Conservation (phyloP, 2,888 invertebrate genomes). For the Hermodice carunculata region DNA sequence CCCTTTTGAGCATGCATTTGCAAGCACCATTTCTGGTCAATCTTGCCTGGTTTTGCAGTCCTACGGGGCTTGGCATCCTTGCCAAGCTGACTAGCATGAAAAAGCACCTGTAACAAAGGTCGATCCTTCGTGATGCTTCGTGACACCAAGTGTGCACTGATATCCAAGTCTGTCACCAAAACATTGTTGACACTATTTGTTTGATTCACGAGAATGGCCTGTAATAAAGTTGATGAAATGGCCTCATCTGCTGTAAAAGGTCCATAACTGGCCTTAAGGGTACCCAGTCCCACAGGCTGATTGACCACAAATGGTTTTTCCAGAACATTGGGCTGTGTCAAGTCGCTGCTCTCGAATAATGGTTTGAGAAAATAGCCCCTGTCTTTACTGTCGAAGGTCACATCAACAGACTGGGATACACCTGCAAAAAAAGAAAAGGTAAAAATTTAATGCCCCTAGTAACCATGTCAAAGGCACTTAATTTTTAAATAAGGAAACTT, state of each 20-base stretch:
- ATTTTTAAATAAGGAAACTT: too few relatives aligned
- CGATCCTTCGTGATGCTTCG: slow-evolving; percentile 87
- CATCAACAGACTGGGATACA: slow-evolving; percentile 50
- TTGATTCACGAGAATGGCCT: slow-evolving; percentile 25
- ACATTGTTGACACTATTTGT: slow-evolving; percentile 27
- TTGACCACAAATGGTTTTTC: slow-evolving; percentile 92
- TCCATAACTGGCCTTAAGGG: slow-evolving; percentile 92
- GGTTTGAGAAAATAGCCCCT: slow-evolving; percentile 67
- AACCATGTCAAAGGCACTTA: too few relatives aligned
- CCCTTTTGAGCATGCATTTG: slow-evolving; percentile 64
- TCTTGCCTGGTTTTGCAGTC: background rate
- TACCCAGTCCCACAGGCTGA: slow-evolving; percentile 90
- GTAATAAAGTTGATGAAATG: slow-evolving; percentile 78
- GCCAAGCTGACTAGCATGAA: slow-evolving; percentile 78
- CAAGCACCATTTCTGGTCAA: slow-evolving; percentile 50
- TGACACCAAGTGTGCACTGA: slow-evolving; percentile 94
- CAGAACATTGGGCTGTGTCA: slow-evolving; percentile 71
- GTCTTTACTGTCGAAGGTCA: slow-evolving; percentile 58
- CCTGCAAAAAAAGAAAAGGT: slow-evolving; percentile 48
- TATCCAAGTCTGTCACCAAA: slow-evolving; percentile 76
- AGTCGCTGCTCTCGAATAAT: slow-evolving; percentile 70
- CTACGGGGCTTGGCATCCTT: background rate
- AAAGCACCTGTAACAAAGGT: slow-evolving; percentile 91
- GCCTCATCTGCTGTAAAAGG: slow-evolving; percentile 96
- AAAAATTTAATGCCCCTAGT: too few relatives aligned